These are phyloP conservation scores for Pseudococcus jackbeardsleyi DNA, from an alignment of 2,888 invertebrate species.

Conservation along the genomic window DNA sequence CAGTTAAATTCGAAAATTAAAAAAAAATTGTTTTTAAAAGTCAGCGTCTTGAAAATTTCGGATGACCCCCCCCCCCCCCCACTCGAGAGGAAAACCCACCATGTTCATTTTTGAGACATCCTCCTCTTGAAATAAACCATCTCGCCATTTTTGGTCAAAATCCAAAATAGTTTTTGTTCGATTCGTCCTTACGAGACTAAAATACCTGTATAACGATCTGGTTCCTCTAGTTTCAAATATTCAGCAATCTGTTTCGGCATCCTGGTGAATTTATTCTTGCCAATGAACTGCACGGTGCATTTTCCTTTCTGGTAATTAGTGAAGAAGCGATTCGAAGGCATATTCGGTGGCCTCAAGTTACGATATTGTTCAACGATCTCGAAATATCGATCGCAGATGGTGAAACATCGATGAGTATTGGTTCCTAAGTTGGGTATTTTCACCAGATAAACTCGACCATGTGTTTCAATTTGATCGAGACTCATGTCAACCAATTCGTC, in stretches of 20 bases:
- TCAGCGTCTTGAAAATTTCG: too few relatives aligned
- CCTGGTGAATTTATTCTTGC: slow-evolving; percentile 1
- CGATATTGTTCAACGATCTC: neutral
- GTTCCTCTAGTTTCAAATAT: neutral
- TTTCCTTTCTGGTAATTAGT: neutral
- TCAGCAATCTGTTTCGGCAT: slow-evolving; percentile 27
- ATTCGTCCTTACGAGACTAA: too few relatives aligned
- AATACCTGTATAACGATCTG: slow-evolving; percentile 24
- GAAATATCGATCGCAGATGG: slow-evolving; percentile 27
- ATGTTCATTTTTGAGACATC: too few relatives aligned
- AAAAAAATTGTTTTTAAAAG: too few relatives aligned
- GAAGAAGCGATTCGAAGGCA: neutral
- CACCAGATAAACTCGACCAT: neutral
- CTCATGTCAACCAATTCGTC: slow-evolving; percentile 26
- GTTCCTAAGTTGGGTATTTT: neutral
- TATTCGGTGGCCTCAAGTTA: neutral
- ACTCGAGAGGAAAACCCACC: too few relatives aligned
- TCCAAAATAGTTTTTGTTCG: too few relatives aligned
- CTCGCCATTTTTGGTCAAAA: too few relatives aligned
- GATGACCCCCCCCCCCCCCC: too few relatives aligned
- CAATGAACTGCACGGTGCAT: neutral
- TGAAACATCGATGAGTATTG: neutral
- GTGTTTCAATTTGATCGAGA: neutral
- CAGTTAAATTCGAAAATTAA: too few relatives aligned
- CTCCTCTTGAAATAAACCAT: too few relatives aligned